phyloP scores from a whole-genome alignment of 1,140 invertebrate genomes.

The Prorops nasuta region DNA sequence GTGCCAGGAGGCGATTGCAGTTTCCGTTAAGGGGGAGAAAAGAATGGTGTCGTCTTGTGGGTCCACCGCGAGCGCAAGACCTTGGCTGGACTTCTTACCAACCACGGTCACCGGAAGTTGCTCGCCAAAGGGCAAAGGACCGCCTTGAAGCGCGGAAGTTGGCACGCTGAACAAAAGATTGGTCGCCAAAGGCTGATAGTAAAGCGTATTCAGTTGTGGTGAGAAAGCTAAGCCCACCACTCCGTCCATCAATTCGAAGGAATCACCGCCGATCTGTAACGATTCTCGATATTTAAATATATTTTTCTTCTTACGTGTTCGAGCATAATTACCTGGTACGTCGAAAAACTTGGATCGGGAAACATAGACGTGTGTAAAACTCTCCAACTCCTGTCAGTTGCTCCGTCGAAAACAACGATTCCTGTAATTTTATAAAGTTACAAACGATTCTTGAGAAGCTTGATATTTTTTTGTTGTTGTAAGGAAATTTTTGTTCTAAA shows the following conservation, averaged over 20 bases:
- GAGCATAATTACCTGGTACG: constrained; percentile 61
- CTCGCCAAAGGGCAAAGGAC: constrained; percentile 67
- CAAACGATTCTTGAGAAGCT: too few relatives aligned
- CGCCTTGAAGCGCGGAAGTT: constrained; percentile 67
- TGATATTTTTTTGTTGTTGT: too few relatives aligned
- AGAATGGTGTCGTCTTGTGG: constrained; percentile 67
- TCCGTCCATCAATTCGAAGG: constrained; percentile 77
- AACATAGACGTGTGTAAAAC: constrained; percentile 76
- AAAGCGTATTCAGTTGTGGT: constrained; percentile 64
- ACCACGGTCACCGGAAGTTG: constrained; percentile 72
- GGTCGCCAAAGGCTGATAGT: constrained; percentile 81
- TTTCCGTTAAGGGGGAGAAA: constrained; percentile 75
- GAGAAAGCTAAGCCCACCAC: constrained; percentile 77
- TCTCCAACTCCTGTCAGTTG: constrained; percentile 72
- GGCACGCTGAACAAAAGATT: constrained; percentile 75
- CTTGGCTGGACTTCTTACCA: constrained; percentile 79
- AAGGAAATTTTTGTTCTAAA: too few relatives aligned
- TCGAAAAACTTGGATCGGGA: constrained; percentile 73
- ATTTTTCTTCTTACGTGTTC: too few relatives aligned
- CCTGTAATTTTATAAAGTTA: constrained; percentile 46
- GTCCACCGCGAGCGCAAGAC: constrained; percentile 69
- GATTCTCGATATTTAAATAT: background rate
- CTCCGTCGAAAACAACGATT: constrained; percentile 71
- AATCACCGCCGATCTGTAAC: constrained; percentile 55
- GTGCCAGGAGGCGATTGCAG: constrained; percentile 74